Evolutionary conservation across 2,113 vertebrate genomes (phyloP).

Genomic region (Muscicapa adusta): DNA sequence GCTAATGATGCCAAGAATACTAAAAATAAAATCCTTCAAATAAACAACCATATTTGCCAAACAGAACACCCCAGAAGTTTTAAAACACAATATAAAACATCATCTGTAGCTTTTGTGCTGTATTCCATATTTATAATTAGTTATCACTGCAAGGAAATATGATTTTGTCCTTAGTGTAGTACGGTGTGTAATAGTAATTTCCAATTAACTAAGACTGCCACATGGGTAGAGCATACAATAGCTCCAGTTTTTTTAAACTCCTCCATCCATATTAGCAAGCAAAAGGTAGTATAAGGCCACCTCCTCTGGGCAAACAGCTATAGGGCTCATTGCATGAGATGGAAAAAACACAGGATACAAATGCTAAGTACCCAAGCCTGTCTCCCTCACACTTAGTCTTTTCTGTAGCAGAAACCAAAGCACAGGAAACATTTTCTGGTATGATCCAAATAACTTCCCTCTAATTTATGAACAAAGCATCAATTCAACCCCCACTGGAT

Average conservation of each 20-base stretch:
- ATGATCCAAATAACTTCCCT: neutral
- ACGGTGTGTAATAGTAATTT: neutral
- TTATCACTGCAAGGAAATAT: neutral
- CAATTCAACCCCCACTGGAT: neutral
- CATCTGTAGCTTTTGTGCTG: neutral
- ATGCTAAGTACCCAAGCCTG: neutral
- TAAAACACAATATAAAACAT: neutral
- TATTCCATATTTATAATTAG: neutral
- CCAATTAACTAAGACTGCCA: neutral
- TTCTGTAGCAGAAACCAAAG: neutral
- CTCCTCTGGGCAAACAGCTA: neutral
- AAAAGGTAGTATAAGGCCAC: neutral
- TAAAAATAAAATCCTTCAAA: neutral
- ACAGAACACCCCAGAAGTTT: neutral
- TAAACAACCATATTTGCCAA: accelerated
- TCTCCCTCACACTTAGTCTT: neutral
- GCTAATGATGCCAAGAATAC: neutral
- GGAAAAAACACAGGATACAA: neutral
- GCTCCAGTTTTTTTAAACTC: neutral
- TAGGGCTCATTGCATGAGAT: neutral
- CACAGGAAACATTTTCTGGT: neutral
- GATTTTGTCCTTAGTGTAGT: neutral
- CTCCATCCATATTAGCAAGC: neutral
- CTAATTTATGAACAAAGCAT: neutral
- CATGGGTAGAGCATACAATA: neutral